Evolutionary conservation across 2,797 vertebrate species (phyloP).

Genomic region (Parauchenoglanis punctatus): DNA sequence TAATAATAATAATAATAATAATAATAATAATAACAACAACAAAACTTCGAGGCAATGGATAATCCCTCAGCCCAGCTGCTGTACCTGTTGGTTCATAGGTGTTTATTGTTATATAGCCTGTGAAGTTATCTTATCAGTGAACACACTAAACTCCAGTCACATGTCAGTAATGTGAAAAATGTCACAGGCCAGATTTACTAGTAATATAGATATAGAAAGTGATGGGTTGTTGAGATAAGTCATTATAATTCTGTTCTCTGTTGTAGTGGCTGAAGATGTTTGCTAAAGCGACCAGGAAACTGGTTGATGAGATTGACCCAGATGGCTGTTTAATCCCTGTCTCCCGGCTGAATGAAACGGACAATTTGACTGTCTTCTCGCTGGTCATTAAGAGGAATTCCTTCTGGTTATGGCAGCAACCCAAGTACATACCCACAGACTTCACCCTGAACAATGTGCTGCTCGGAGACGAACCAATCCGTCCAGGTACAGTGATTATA

Average conservation of each 20-base stretch:
- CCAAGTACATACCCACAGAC: conserved; percentile 84
- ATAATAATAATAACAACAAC: not conserved
- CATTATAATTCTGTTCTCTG: not conserved
- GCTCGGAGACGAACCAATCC: conserved; percentile 72
- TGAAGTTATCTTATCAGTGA: not conserved
- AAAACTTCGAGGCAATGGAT: not conserved
- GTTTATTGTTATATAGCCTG: not conserved
- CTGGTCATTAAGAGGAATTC: conserved; percentile 84
- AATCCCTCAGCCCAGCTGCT: not conserved
- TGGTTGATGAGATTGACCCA: conserved; percentile 84
- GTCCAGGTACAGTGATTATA: conserved; percentile 77
- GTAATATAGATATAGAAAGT: not conserved
- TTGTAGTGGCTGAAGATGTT: conserved; percentile 81
- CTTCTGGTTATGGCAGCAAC: conserved; percentile 88
- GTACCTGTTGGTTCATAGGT: not conserved
- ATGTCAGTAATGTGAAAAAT: not conserved
- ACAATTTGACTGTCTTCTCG: conserved; percentile 78
- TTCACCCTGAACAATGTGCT: conserved; percentile 85
- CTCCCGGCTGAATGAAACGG: conserved; percentile 81
- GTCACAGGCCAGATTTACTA: not conserved
- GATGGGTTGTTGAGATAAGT: not conserved
- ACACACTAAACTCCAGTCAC: not conserved
- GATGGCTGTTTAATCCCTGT: conserved; percentile 84
- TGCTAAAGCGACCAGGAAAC: conserved; percentile 86
- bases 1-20: not conserved